These are phyloP conservation scores for Quadriops clusia DNA, from an alignment of 2,888 invertebrate species.

Conservation along the genomic window DNA sequence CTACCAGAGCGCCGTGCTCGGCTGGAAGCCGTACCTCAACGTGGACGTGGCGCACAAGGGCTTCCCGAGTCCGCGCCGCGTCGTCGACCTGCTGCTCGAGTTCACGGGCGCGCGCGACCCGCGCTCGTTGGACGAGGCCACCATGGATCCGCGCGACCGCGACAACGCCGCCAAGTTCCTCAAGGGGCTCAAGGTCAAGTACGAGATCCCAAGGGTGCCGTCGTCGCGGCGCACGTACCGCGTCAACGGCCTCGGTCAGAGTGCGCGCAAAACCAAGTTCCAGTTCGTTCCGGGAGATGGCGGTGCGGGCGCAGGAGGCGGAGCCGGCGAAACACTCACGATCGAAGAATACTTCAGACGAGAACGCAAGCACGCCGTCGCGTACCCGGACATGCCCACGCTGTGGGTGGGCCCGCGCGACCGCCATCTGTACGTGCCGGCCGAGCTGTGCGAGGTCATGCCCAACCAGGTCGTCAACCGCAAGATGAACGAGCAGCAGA, in stretches of 20 bases:
- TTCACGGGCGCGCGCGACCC: too few relatives aligned
- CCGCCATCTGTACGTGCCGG: slow-evolving; percentile 62
- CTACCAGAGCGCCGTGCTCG: slow-evolving; percentile 85
- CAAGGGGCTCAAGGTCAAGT: slow-evolving; percentile 35
- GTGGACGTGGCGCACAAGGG: slow-evolving; percentile 81
- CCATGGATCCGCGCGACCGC: too few relatives aligned
- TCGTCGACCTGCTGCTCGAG: too few relatives aligned
- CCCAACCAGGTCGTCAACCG: slow-evolving; percentile 64
- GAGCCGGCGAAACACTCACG: slow-evolving; percentile 31
- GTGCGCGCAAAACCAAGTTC: slow-evolving; percentile 35
- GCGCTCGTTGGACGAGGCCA: too few relatives aligned
- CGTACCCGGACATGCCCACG: slow-evolving; percentile 64
- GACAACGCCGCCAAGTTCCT: slow-evolving; percentile 10
- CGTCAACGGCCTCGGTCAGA: slow-evolving; percentile 34
- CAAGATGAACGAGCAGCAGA: slow-evolving; percentile 74
- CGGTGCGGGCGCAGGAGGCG: too few relatives aligned
- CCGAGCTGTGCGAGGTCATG: slow-evolving; percentile 70
- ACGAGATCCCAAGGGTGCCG: slow-evolving; percentile 36
- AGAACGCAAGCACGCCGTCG: slow-evolving; percentile 33
- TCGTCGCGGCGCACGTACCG: slow-evolving; percentile 35
- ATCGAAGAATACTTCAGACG: slow-evolving; percentile 38
- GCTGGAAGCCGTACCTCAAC: slow-evolving; percentile 80
- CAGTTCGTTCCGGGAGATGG: slow-evolving; percentile 20
- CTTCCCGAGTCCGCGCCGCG: slow-evolving; percentile 47
- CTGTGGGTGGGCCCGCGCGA: slow-evolving; percentile 53